phyloP scores from a whole-genome alignment of 2,797 vertebrate species.

The Buphagus erythrorhynchus region DNA sequence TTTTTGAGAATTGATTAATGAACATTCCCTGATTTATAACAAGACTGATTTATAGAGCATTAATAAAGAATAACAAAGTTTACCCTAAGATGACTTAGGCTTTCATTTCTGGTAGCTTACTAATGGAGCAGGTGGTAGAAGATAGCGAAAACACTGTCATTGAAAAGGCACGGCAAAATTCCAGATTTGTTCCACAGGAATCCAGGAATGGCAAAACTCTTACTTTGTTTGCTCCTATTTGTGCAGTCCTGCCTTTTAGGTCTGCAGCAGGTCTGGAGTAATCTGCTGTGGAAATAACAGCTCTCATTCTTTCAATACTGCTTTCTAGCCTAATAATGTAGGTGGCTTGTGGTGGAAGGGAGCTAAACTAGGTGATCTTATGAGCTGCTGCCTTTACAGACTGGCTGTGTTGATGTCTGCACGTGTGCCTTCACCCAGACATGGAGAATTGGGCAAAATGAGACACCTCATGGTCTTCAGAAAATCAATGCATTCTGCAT shows the following conservation, averaged over 20 bases:
- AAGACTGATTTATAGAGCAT: slow-evolving; percentile 63
- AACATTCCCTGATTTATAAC: slow-evolving; percentile 67
- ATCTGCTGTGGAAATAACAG: slow-evolving; percentile 35
- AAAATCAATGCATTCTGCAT: slow-evolving; percentile 49
- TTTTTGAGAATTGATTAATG: slow-evolving; percentile 71
- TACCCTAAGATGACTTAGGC: slow-evolving; percentile 66
- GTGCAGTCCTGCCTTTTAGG: slow-evolving; percentile 48
- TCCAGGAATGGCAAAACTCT: slow-evolving; percentile 58
- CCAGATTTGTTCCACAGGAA: slow-evolving; percentile 64
- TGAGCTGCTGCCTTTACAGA: slow-evolving; percentile 34
- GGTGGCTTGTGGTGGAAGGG: slow-evolving; percentile 10
- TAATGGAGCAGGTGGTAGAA: slow-evolving; percentile 67
- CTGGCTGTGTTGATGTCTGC: background rate
- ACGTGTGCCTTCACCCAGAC: background rate
- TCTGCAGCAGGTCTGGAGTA: slow-evolving; percentile 54
- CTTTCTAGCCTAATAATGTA: background rate
- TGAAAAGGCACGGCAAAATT: slow-evolving; percentile 46
- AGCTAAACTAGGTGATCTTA: background rate
- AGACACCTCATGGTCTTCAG: slow-evolving; percentile 60
- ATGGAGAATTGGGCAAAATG: slow-evolving; percentile 36
- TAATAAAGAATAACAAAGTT: slow-evolving; percentile 74
- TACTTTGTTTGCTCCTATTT: slow-evolving; percentile 15
- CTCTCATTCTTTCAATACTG: background rate
- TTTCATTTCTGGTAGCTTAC: slow-evolving; percentile 72
- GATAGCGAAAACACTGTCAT: slow-evolving; percentile 42